These are phyloP conservation scores for Microdon myrmicae DNA, from an alignment of 2,888 invertebrate species.

Conservation along the genomic window DNA sequence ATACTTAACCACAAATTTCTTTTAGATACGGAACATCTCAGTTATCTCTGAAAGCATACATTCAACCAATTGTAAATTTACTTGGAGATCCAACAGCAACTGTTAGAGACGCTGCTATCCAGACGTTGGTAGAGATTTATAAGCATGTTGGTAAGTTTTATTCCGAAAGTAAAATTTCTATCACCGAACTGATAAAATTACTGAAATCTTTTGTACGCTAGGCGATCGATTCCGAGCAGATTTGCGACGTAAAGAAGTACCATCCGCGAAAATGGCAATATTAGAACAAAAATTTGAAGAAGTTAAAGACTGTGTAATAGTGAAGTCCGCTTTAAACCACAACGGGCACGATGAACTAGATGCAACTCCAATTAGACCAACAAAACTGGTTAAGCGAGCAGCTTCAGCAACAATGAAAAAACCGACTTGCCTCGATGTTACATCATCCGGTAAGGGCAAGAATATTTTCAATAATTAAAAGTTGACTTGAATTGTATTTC, in stretches of 20 bases:
- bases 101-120: slow-evolving; percentile 88
- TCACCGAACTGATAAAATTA: background rate
- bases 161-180: background rate
- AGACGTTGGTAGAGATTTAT: slow-evolving; percentile 88
- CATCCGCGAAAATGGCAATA: slow-evolving; percentile 76
- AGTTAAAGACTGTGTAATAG: slow-evolving; percentile 79
- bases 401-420: slow-evolving; percentile 61
- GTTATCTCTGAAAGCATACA: slow-evolving; percentile 82
- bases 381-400: slow-evolving; percentile 68
- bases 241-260: slow-evolving; percentile 81
- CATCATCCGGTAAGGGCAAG: slow-evolving; percentile 31
- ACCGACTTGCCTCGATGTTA: slow-evolving; percentile 57
- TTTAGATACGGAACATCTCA: slow-evolving; percentile 85
- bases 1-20: too few species aligned
- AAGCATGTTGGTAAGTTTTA: slow-evolving; percentile 80
- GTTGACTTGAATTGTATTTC: background rate
- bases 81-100: slow-evolving; percentile 87
- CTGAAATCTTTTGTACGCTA: too few species aligned
- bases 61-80: slow-evolving; percentile 83
- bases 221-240: slow-evolving; percentile 85
- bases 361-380: slow-evolving; percentile 62
- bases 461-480: background rate
- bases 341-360: slow-evolving; percentile 68
- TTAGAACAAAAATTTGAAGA: slow-evolving; percentile 90
- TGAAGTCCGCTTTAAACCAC: slow-evolving; percentile 74